Evolutionary conservation across 2,888 invertebrate species (phyloP).

Genomic region (Eupithecia centaureata): DNA sequence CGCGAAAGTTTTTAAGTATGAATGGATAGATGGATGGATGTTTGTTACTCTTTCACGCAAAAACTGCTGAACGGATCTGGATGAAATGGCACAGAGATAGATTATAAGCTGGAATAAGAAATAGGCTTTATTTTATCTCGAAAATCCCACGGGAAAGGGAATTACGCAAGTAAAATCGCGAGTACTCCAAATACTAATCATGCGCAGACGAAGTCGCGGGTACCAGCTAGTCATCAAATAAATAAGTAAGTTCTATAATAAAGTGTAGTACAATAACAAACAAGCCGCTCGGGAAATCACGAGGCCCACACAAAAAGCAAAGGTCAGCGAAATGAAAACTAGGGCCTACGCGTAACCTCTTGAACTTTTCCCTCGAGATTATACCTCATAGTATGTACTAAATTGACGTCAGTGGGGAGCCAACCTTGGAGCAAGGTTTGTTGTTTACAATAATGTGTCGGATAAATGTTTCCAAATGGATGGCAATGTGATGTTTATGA

Average conservation of each 20-base stretch:
- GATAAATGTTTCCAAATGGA: background rate
- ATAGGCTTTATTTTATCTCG: no score
- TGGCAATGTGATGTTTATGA: background rate
- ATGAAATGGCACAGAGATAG: no score
- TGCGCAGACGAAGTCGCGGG: no score
- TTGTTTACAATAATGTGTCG: background rate
- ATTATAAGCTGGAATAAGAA: no score
- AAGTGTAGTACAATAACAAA: background rate
- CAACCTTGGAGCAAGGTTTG: background rate
- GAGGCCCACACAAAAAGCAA: background rate
- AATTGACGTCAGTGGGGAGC: conserved; percentile 7
- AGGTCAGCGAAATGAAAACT: background rate
- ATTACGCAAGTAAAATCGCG: no score
- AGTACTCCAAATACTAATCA: no score
- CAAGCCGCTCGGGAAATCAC: background rate
- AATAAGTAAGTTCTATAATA: background rate
- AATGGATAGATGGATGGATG: no score
- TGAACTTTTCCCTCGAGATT: background rate
- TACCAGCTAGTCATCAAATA: no score
- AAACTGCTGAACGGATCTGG: no score
- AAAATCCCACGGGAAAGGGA: no score
- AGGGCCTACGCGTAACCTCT: background rate
- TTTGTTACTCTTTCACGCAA: no score
- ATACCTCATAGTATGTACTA: background rate
- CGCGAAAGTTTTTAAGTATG: no score